Conservation (phyloP, 2,113 vertebrate species). For the Gasterosteus aculeatus region DNA sequence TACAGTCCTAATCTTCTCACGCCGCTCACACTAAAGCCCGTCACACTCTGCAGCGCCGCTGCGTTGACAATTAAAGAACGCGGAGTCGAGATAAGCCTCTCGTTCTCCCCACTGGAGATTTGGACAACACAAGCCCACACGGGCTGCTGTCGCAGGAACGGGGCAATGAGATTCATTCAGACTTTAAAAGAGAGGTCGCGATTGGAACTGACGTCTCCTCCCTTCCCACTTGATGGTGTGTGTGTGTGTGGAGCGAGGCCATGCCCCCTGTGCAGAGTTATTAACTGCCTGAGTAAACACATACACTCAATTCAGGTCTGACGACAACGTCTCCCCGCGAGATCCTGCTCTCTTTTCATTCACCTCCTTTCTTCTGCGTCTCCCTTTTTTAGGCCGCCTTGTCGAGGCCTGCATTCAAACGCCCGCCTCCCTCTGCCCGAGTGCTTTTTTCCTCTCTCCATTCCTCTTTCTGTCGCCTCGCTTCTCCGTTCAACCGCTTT, state of each 20-base stretch:
- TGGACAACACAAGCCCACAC: slow-evolving; percentile 48
- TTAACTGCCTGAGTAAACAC: slow-evolving; percentile 80
- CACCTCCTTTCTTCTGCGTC: slow-evolving; percentile 56
- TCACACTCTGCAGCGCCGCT: slow-evolving; percentile 55
- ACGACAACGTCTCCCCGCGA: slow-evolving; percentile 49
- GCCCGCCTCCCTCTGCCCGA: slow-evolving; percentile 50
- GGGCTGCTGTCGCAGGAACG: slow-evolving; percentile 49
- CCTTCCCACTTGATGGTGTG: slow-evolving; percentile 71
- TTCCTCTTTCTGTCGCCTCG: slow-evolving; percentile 69
- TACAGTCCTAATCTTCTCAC: slow-evolving; percentile 62
- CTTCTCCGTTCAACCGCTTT: slow-evolving; percentile 58
- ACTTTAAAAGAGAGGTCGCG: slow-evolving; percentile 56
- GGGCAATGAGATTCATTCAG: slow-evolving; percentile 66
- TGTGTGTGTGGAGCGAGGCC: slow-evolving; percentile 67
- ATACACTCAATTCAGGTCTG: slow-evolving; percentile 72
- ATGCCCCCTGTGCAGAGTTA: slow-evolving; percentile 77
- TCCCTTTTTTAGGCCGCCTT: slow-evolving; percentile 62
- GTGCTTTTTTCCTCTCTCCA: slow-evolving; percentile 49
- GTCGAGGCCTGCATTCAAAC: slow-evolving; percentile 70
- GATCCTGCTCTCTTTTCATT: slow-evolving; percentile 64
- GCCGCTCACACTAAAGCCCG: slow-evolving; percentile 52
- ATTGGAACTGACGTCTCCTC: slow-evolving; percentile 73
- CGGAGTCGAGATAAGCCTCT: slow-evolving; percentile 63
- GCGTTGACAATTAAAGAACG: slow-evolving; percentile 63
- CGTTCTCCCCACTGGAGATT: slow-evolving; percentile 61